These are phyloP conservation scores for Pseudopipra pipra DNA, from an alignment of 2,113 vertebrate species.

Conservation along the genomic window DNA sequence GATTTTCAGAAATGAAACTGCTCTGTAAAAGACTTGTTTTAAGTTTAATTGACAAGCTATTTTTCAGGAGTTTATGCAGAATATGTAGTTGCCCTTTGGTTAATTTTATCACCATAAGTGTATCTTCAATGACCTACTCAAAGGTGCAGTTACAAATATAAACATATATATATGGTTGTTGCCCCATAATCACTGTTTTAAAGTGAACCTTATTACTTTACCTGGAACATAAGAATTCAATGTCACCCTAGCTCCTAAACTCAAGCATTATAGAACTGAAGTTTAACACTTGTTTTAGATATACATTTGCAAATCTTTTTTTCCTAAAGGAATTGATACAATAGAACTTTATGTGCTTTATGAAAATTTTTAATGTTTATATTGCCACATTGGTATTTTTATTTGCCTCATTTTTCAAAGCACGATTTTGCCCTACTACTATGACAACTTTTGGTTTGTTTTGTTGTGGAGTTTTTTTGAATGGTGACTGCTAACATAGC, in stretches of 20 bases:
- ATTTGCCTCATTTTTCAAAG: not conserved
- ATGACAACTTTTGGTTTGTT: not conserved
- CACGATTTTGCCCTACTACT: not conserved
- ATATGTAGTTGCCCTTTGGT: not conserved
- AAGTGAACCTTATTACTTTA: not conserved
- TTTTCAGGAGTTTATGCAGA: not conserved
- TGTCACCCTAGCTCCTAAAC: not conserved
- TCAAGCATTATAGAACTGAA: fast-evolving
- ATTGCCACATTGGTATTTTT: not conserved
- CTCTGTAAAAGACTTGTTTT: not conserved
- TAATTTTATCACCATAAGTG: not conserved
- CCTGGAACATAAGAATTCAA: not conserved
- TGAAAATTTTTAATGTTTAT: not conserved
- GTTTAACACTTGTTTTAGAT: not conserved
- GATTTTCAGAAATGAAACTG: not conserved
- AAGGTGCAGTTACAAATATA: not conserved
- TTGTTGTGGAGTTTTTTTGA: not conserved
- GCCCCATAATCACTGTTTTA: not conserved
- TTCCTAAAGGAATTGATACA: not conserved
- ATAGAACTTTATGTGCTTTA: not conserved
- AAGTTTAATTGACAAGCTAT: not conserved
- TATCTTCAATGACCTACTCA: not conserved
- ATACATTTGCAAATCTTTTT: not conserved
- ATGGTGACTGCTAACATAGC: not conserved
- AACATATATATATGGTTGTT: not conserved